These are phyloP conservation scores for Vulpes vulpes DNA, from an alignment of 2,113 vertebrate genomes.

Conservation along the genomic window DNA sequence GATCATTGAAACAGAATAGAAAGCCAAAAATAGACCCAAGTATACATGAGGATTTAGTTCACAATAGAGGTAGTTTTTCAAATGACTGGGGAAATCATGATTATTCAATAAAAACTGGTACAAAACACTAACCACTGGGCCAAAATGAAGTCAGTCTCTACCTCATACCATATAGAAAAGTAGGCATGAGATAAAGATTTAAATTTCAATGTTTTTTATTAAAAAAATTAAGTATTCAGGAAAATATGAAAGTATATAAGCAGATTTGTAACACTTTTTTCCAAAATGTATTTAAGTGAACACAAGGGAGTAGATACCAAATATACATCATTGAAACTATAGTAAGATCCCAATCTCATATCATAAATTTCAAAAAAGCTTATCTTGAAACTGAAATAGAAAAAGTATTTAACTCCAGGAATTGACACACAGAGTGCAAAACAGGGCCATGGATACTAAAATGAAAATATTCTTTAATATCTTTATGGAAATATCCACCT, in stretches of 20 bases:
- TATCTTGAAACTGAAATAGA: neutral
- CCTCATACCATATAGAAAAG: neutral
- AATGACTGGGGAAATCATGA: neutral
- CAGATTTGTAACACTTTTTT: conserved; percentile 43
- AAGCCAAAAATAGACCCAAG: neutral
- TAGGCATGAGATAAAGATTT: neutral
- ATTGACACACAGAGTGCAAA: neutral
- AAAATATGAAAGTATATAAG: neutral
- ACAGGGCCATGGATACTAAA: neutral
- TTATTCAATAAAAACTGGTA: too few species aligned
- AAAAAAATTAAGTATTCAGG: neutral
- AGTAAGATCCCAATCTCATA: neutral
- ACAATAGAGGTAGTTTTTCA: neutral
- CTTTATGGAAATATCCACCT: neutral
- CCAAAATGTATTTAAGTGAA: neutral
- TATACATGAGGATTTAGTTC: neutral
- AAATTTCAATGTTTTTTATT: neutral
- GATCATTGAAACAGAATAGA: neutral
- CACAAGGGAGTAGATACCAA: neutral
- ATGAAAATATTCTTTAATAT: neutral
- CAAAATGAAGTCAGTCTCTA: neutral
- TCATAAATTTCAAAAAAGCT: conserved; percentile 5
- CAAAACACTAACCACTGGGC: neutral
- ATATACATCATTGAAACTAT: neutral
- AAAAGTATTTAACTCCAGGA: neutral